Evolutionary conservation across 2,797 vertebrate species (phyloP).

Genomic region (Sebastes vulpes): DNA sequence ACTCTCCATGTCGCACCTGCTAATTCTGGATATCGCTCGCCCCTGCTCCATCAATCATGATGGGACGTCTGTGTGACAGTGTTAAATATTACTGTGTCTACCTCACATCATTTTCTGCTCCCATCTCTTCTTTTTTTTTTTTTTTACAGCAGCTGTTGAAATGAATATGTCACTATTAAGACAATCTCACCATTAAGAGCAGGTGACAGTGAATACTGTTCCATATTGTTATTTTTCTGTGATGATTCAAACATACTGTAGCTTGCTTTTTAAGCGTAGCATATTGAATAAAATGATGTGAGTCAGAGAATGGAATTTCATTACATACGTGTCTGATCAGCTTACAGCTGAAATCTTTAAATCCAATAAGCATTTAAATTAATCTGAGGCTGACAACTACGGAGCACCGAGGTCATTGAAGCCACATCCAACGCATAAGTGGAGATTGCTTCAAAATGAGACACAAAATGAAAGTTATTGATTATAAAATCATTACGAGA

Average conservation of each 20-base stretch:
- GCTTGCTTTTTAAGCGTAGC: neutral
- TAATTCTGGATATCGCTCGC: slow-evolving; percentile 22
- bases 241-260: neutral
- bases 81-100: slow-evolving; percentile 21
- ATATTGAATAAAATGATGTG: neutral
- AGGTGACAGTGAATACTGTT: neutral
- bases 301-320: neutral
- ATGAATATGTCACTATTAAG: neutral
- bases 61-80: slow-evolving; percentile 35
- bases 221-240: neutral
- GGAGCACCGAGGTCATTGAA: neutral
- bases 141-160: neutral
- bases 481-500: neutral
- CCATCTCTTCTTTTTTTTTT: neutral
- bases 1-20: slow-evolving; percentile 33
- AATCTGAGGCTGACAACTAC: slow-evolving; percentile 5
- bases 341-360: slow-evolving; percentile 24
- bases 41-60: slow-evolving; percentile 33
- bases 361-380: slow-evolving; percentile 36
- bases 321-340: slow-evolving; percentile 16
- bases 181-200: neutral
- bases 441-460: neutral
- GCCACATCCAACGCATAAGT: neutral
- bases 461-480: neutral
- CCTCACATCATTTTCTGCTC: neutral